Evolutionary conservation across 2,113 vertebrate genomes (phyloP), one percentile per base, ranked within the genome.

Genomic region (Manacus vitellinus): DNA sequence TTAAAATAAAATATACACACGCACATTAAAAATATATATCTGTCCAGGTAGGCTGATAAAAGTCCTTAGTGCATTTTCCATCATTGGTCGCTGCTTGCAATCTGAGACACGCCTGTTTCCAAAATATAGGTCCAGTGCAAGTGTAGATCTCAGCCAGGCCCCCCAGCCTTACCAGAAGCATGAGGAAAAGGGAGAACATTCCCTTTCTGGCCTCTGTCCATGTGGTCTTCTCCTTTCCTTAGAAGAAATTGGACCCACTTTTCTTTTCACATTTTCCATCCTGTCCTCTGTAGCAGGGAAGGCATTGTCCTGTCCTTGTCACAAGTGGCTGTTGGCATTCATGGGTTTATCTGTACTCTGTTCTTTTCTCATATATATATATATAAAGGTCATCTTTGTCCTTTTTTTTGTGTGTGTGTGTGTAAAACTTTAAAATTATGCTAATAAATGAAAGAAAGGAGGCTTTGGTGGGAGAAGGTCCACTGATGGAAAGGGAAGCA

Each of bases 401-500:
- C 31, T 75, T 93, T n/a, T n/a, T 28, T 37, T 5, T 65, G 59
- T 66, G 35, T 81, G 55, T 88, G 82, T 88, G 82, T 95, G 77
- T 92, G 94, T 93, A 93, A 92, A 95, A 97, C 58, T 95, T 97
- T 37, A 93, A 96, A 97, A 94, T 93, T 78, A 85, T 79, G 88
- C 95, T 97, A 96, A 95, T 97, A 97, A 96, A 97, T 80, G 90
- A 96, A 91, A 90, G 88, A 91, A 89, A 44, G 96, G 95, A 93
- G 91, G 81, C 93, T 97, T 97, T 97, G 96, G 92, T 95, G 96
- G 94, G 96, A 96, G 89, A 95, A 97, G 55, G 89, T 96, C 96
- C 92, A 74, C 59, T 94, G 92, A 94, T 89, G 96, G 94, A 65
- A 90, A 95, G 94, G 97, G 95, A 97, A 98, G 98, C 98, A 98